Conservation (phyloP, 2,113 vertebrate genomes). For the Glareola pratincola region DNA sequence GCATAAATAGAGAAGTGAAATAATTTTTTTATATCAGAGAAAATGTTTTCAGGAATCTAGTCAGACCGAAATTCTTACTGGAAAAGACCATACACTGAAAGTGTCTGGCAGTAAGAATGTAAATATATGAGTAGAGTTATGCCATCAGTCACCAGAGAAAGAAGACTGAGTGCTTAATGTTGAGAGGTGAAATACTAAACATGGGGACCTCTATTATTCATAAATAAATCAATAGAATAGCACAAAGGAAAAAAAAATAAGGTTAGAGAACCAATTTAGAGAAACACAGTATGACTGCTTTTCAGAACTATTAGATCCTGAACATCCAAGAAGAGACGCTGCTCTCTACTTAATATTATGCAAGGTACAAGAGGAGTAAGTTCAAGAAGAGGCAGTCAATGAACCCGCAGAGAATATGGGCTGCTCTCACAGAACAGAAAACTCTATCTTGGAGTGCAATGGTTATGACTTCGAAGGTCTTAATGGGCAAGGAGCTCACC, state of each 20-base stretch:
- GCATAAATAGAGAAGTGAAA: not conserved
- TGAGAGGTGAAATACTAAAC: conserved; percentile 46
- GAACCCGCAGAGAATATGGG: not conserved
- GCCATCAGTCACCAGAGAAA: conserved; percentile 34
- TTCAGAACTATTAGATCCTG: not conserved
- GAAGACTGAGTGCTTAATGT: not conserved
- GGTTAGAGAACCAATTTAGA: not conserved
- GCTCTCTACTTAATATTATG: not conserved
- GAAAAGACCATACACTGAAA: not conserved
- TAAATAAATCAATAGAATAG: conserved; percentile 34
- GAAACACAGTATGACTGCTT: not conserved
- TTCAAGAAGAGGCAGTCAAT: not conserved
- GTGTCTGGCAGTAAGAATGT: not conserved
- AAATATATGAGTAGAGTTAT: not conserved
- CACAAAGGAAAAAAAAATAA: not conserved
- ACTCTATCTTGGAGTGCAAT: not conserved
- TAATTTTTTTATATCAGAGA: not conserved
- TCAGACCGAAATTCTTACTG: not conserved
- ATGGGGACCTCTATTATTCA: conserved; percentile 3
- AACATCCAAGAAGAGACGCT: not conserved
- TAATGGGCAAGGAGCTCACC: not conserved
- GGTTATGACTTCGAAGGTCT: not conserved
- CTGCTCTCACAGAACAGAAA: not conserved
- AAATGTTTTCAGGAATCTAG: conserved; percentile 17
- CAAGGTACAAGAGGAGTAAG: not conserved